phyloP scores from a whole-genome alignment of 2,797 vertebrate species.

The Margarornis squamiger region DNA sequence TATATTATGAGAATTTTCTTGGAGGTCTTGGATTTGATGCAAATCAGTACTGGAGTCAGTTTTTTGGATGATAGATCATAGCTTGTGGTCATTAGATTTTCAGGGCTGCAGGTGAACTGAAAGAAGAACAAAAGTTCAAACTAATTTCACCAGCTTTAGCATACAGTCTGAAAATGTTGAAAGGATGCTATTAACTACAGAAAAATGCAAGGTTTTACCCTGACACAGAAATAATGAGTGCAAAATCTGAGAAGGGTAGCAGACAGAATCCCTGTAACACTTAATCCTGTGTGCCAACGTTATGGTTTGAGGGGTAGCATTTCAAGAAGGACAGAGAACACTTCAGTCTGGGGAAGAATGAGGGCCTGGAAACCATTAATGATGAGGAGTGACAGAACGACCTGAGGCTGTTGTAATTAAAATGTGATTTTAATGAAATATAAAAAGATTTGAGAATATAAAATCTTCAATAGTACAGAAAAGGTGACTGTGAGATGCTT shows the following conservation, averaged over 20 bases:
- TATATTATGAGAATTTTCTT: neutral
- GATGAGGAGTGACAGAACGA: neutral
- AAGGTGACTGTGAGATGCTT: neutral
- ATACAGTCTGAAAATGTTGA: neutral
- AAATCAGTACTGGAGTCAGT: neutral
- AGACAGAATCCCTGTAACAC: rapidly evolving
- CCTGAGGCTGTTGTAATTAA: neutral
- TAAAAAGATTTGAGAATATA: neutral
- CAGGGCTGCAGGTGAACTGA: neutral
- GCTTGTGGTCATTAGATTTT: neutral
- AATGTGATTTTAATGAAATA: neutral
- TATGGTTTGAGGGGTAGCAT: neutral
- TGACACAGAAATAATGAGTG: neutral
- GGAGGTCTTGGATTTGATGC: neutral
- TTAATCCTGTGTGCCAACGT: neutral
- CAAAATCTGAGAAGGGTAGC: neutral
- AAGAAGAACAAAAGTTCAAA: neutral
- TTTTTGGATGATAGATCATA: neutral
- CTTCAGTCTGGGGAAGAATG: neutral
- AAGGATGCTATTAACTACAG: neutral
- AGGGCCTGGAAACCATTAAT: neutral
- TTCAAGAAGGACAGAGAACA: neutral
- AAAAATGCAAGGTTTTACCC: neutral
- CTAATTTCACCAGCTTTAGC: neutral
- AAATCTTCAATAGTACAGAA: neutral